Evolutionary conservation across 2,797 vertebrate species (phyloP).

Genomic region (Oreochromis mossambicus): DNA sequence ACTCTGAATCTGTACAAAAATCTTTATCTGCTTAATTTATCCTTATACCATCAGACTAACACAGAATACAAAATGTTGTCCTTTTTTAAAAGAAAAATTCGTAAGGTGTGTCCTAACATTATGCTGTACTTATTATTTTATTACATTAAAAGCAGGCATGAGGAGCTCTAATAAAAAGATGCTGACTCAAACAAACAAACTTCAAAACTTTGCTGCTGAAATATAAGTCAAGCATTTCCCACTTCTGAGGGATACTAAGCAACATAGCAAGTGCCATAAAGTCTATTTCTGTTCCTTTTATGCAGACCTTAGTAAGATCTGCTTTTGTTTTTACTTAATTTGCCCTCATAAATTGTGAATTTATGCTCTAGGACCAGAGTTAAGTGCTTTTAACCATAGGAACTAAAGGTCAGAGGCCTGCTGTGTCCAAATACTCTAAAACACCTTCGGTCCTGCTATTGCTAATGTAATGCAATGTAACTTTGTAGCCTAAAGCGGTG

Average conservation of each 20-base stretch:
- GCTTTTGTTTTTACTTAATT: not conserved
- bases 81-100: accelerated
- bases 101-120: too few species aligned
- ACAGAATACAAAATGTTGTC: not conserved
- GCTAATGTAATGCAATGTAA: not conserved
- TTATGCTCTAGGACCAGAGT: not conserved
- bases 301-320: not conserved
- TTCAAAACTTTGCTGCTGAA: not conserved
- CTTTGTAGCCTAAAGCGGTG: not conserved
- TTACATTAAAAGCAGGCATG: not conserved
- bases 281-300: not conserved
- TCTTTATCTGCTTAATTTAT: not conserved
- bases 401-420: not conserved
- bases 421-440: not conserved
- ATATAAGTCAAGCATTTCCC: not conserved
- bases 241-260: not conserved
- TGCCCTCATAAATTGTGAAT: not conserved
- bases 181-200: not conserved
- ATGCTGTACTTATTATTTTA: not conserved
- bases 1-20: not conserved
- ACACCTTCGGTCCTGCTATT: not conserved
- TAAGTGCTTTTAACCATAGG: not conserved
- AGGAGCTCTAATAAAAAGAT: not conserved
- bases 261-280: not conserved
- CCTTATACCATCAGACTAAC: not conserved